A percentile compares a stretch with the other conserved stretches of the same genome.
phyloP scores from a whole-genome alignment of 1,140 invertebrate genomes.

The Drosophila bipectinata region DNA sequence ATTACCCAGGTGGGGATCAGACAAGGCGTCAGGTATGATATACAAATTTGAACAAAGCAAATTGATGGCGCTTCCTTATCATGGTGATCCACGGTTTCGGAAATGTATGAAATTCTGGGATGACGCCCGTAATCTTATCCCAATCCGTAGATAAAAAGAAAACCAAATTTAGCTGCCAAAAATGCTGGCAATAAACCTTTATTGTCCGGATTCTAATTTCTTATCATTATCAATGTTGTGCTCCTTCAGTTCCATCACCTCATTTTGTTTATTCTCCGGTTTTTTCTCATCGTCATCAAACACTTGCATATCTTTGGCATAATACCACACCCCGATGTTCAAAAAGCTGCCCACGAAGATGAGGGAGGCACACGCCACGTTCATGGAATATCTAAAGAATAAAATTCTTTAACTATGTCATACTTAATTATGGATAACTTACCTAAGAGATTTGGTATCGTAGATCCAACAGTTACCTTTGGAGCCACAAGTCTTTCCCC shows the following conservation, averaged over 20 bases:
- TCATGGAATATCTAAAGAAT: conserved; percentile 85
- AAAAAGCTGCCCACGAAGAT: conserved; percentile 87
- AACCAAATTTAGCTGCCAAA: not conserved
- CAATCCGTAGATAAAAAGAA: not conserved
- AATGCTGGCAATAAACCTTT: not conserved
- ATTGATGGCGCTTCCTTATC: conserved; percentile 36
- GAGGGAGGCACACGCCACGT: conserved; percentile 87
- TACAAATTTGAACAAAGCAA: conserved; percentile 13
- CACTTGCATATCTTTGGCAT: conserved; percentile 88
- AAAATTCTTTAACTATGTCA: not conserved
- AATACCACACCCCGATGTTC: conserved; percentile 88
- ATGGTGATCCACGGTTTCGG: conserved; percentile 2
- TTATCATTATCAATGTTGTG: not conserved
- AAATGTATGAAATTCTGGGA: conserved; percentile 12
- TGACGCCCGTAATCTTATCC: not conserved
- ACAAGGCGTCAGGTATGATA: conserved; percentile 7
- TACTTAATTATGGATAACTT: not conserved
- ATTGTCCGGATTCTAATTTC: not conserved
- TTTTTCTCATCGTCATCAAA: conserved; percentile 87
- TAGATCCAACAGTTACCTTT: conserved; percentile 91
- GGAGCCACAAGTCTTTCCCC: conserved; percentile 89
- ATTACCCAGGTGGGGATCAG: conserved; percentile 35
- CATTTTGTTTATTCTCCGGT: not conserved
- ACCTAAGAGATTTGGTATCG: conserved; percentile 87
- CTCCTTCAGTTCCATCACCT: conserved; percentile 28